Base-by-base conservation (phyloP, 1,140 invertebrate genomes). In the Sitophilus oryzae region DNA sequence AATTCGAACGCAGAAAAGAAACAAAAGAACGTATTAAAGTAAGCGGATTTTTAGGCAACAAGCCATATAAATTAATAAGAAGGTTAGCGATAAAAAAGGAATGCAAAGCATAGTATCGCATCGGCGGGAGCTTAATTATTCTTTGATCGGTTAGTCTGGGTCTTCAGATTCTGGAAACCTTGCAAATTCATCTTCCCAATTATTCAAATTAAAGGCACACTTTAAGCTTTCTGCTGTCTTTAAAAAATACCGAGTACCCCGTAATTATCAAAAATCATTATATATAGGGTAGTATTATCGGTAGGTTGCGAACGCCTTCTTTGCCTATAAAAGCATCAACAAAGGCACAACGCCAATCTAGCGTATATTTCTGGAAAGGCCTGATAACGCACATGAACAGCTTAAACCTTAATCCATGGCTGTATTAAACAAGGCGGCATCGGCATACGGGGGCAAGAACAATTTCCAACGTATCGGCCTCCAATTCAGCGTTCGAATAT, bases 301-400 rank as follows among this genome's bases (percentile, higher is more conserved):
- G n/a, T n/a, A n/a, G n/a, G n/a, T n/a, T n/a, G n/a, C n/a, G n/a
- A n/a, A n/a, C n/a, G n/a, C n/a, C n/a, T n/a, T n/a, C n/a, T n/a
- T n/a, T n/a, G n/a, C n/a, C n/a, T n/a, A n/a, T n/a, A n/a, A n/a
- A n/a, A n/a, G n/a, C n/a, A n/a, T n/a, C n/a, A n/a, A 36, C 35
- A 48, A 48, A 48, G 25, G 46, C 30, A 20, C 8, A 9, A 4
- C 20, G 35, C 5, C 45, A 40, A 38, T 49, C 35, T 16, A 53
- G 44, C 46, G 45, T 56, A 46, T 59, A 60, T 58, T 65, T 58
- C 65, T 68, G 66, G 59, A 61, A 52, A 61, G 58, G 35, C 36
- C 43, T 51, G 66, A 68, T 66, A 68, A 68, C 66, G 65, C 66
- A 63, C 66, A 65, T 49, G 62, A 66, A 62, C 64, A 53, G 61